Evolutionary conservation across 2,888 invertebrate species (phyloP), one percentile per base, ranked within the genome.

Genomic region (Eumerus sabulonum): DNA sequence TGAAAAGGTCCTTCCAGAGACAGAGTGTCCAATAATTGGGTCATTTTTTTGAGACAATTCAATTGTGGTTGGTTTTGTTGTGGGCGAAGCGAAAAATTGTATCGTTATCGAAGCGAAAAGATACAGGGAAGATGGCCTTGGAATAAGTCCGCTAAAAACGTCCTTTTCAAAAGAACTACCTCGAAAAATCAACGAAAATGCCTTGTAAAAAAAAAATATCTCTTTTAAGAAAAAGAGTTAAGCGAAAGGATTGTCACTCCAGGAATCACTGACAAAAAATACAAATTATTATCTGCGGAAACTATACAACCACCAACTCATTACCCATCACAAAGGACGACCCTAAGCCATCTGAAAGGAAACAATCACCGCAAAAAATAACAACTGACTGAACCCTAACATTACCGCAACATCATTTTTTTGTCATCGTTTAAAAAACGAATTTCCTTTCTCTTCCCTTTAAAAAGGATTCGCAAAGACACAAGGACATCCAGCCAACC

Each of bases 361-460:
- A 42, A 59, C 62, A 38, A 27, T 27, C 27, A 27, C 27, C 2
- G 7, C n/a, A 27, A 27, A 27, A 27, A 27, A 27, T 4, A 27
- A 27, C 2, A 27, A 27, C 27, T 42, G 44, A 51, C 68, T 12
- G 67, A 74, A 74, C 74, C 79, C 68, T 74, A 70, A 79, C 57
- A 70, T 60, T 74, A 79, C 79, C 79, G 51, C 79, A 79, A 74
- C 74, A 74, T 74, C 59, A 79, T 74, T 53, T 60, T n/a, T 68
- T 64, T 63, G 73, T 19, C 57, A 68, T 74, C 63, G 62, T 74
- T 68, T 64, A 72, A 73, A 67, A 74, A 74, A 50, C 38, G 50
- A 68, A 27, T 27, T 27, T 27, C 27, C 27, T 27, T n/a, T 27
- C 27, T 27, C 7, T 27, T 27, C 27, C 3, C 27, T 27, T 27